Conservation (phyloP, 2,797 vertebrate genomes). For the Pseudomugil gertrudae region DNA sequence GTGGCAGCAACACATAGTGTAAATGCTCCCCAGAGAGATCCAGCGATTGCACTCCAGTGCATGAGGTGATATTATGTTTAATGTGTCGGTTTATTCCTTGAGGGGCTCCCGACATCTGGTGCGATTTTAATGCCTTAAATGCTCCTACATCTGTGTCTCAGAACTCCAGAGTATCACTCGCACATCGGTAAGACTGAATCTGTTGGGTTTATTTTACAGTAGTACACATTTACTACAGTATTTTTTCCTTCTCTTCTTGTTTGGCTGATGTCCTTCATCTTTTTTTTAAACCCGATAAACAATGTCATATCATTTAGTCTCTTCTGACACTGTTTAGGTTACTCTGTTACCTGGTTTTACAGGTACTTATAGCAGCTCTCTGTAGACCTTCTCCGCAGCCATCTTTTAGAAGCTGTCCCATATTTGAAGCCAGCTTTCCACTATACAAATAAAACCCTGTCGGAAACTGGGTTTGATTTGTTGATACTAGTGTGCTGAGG, state of each 20-base stretch:
- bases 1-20: constrained; percentile 71
- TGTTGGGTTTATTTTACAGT: background rate
- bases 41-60: constrained; percentile 74
- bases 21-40: constrained; percentile 74
- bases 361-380: constrained; percentile 75
- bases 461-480: constrained; percentile 89
- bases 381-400: constrained; percentile 66
- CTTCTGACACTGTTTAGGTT: background rate
- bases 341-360: constrained; percentile 27
- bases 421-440: constrained; percentile 78
- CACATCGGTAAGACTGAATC: constrained; percentile 15
- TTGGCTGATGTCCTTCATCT: constrained; percentile 17
- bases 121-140: constrained; percentile 62
- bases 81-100: constrained; percentile 76
- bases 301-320: background rate
- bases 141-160: constrained; percentile 34
- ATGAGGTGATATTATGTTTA: constrained; percentile 80
- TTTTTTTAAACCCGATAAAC: background rate
- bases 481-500: constrained; percentile 86
- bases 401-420: constrained; percentile 63
- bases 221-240: constrained; percentile 6
- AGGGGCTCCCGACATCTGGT: constrained; percentile 76
- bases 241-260: background rate
- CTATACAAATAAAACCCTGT: constrained; percentile 76
- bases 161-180: constrained; percentile 32